Evolutionary conservation across 2,797 vertebrate species (phyloP), one percentile per base, ranked within the genome.

Genomic region (Protosalanx chinensis): DNA sequence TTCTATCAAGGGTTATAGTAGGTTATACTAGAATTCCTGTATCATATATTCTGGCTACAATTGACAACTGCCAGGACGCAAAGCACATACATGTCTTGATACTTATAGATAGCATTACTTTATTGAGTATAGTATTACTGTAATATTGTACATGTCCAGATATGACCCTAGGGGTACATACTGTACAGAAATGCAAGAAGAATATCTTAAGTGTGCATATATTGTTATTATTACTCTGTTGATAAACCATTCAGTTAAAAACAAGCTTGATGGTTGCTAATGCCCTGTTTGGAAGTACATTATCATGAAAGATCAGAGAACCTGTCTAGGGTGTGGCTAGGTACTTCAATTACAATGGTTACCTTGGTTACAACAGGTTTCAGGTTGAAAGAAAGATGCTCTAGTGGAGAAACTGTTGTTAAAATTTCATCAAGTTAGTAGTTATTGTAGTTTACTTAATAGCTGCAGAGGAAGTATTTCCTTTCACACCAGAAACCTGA

Each of bases 281-380:
- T 32, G 29, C 46, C 30, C 10, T 51, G 18, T 15, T 20, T 70
- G 29, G 72, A n/a, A 49, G 23, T 49, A 66, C 29, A 35, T 37
- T 23, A 59, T 68, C 37, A 46, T 58, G 51, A 18, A n/a, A n/a
- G 51, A 56, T 18, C 6, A 56, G 15, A 56, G 6, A 67, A 35
- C 15, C 41, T 66, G 12, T 33, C 10, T 15, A 67, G 53, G 8
- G 35, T 30, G 29, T 30, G 20, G 18, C 33, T 23, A 29, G 20
- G 33, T 65, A 58, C 53, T 66, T 37, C 5, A 60, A 59, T 70
- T 65, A 66, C 73, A 51, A 60, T 65, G 27, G 30, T 27, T 27
- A 27, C 23, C 23, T 27, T 27, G 23, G 23, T 27, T 27, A 27
- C 27, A 59, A 23, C 35, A 51, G 53, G 53, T 74, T 65, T 65